Evolutionary conservation across 2,113 vertebrate species (phyloP), one percentile per base, ranked within the genome.

Genomic region (Regulus satrapa): DNA sequence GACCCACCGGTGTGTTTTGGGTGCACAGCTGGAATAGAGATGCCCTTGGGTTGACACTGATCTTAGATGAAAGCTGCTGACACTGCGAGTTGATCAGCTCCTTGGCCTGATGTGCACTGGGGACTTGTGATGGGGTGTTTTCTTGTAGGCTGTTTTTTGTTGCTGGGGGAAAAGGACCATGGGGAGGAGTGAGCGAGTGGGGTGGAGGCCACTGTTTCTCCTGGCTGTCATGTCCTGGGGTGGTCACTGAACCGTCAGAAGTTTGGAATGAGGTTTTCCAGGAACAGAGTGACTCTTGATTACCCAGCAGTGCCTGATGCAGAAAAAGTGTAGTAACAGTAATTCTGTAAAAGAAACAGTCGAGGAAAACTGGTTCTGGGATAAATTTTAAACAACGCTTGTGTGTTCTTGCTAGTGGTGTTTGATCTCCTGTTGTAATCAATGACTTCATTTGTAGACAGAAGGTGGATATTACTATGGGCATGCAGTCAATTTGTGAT

Each of bases 181-280:
- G 13, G 28, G 18, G 15, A 29, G 36, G 52, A 29, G 9, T 25
- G 45, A 72, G 18, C 0, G 1, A 55, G 23, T 34, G 10, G n/a
- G 10, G 21, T 52, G 51, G 63, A 48, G 23, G 29, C 3, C 0
- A 0, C 36, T 80, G 32, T 51, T 68, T n/a, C 8, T 95, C 1
- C 48, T 85, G 48, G 51, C 48, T 67, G 11, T 38, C 16, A 6
- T 74, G 54, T 9, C 40, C 36, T 79, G 21, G 18, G 6, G 9
- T 79, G 31, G n/a, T 83, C 36, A 36, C 36, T 29, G 38, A 92
- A 54, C 36, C 46, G 14, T 29, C 29, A 52, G 46, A 54, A 49
- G 18, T 49, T 82, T 76, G 85, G 45, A 92, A 73, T 40, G 38
- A 93, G 9, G 14, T 49, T 88, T 34, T 79, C 8, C 12, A 36